Conservation (phyloP, 2,797 vertebrate species). For the Meda fulgida region DNA sequence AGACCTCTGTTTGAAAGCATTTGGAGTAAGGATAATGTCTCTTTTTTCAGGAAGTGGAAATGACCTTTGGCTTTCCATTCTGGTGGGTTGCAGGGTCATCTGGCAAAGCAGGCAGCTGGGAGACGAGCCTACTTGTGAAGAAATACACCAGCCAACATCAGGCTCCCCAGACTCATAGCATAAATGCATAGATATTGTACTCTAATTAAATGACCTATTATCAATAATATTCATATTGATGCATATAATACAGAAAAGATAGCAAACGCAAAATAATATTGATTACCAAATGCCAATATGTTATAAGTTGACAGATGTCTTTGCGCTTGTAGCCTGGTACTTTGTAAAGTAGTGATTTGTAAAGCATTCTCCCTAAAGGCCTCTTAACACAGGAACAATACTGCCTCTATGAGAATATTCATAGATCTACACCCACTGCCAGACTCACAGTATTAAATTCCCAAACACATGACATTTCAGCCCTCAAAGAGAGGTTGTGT, state of each 20-base stretch:
- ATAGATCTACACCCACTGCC: slow-evolving; percentile 39
- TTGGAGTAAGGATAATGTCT: slow-evolving; percentile 35
- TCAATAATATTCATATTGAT: not conserved
- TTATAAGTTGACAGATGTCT: not conserved
- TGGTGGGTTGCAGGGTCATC: slow-evolving; percentile 67
- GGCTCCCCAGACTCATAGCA: slow-evolving; percentile 44
- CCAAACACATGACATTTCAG: slow-evolving; percentile 42
- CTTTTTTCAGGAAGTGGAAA: slow-evolving; percentile 68
- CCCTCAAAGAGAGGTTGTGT: slow-evolving; percentile 16
- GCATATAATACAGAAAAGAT: slow-evolving; percentile 1
- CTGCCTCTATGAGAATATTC: slow-evolving; percentile 40
- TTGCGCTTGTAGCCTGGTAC: slow-evolving; percentile 4
- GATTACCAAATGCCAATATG: slow-evolving; percentile 35
- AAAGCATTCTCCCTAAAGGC: slow-evolving; percentile 23
- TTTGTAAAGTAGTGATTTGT: slow-evolving; percentile 7
- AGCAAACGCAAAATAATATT: not conserved
- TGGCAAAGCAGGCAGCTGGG: slow-evolving; percentile 65
- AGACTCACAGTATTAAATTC: slow-evolving; percentile 24
- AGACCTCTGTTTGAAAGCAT: slow-evolving; percentile 48
- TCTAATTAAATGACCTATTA: not conserved
- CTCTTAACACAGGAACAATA: slow-evolving; percentile 44
- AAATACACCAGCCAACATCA: slow-evolving; percentile 58
- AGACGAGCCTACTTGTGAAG: slow-evolving; percentile 66
- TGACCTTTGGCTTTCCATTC: slow-evolving; percentile 65
- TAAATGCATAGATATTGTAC: not conserved